phyloP scores from a whole-genome alignment of 1,140 invertebrate species.

The Theocolax elegans region DNA sequence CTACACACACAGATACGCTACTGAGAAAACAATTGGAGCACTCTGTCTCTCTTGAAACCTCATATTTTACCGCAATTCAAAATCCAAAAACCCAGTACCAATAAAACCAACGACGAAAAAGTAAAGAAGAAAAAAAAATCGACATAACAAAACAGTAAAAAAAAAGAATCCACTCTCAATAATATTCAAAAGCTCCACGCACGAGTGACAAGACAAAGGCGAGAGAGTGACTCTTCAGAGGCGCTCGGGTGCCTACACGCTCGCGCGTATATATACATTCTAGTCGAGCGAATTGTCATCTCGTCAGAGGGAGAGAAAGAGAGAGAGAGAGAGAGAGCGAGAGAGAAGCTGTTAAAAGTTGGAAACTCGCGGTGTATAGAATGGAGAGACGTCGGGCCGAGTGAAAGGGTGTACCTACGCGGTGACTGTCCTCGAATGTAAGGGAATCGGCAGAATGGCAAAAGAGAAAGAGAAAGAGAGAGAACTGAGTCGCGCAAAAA shows the following conservation, averaged over 20 bases:
- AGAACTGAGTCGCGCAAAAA: neutral
- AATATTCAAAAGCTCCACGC: neutral
- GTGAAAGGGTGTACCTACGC: conserved; percentile 43
- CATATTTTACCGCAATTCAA: no score
- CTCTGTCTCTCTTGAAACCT: no score
- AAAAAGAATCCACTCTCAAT: neutral
- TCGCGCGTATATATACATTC: neutral
- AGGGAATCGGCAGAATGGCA: neutral
- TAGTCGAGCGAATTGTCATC: conserved; percentile 25
- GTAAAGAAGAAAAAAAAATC: no score
- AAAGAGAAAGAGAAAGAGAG: neutral
- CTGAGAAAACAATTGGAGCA: no score
- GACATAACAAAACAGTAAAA: no score
- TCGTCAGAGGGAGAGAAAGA: conserved; percentile 1
- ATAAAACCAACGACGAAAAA: no score
- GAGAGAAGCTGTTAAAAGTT: conserved; percentile 47
- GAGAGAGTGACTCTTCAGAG: conserved; percentile 7
- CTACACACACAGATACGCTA: no score
- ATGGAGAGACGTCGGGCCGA: conserved; percentile 30
- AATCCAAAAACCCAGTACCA: no score
- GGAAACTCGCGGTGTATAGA: conserved; percentile 42
- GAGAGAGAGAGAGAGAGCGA: neutral
- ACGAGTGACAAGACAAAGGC: conserved; percentile 26
- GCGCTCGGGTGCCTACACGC: neutral
- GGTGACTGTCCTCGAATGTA: conserved; percentile 34